Evolutionary conservation across 2,797 vertebrate genomes (phyloP).

Genomic region (Taenioides sp.): DNA sequence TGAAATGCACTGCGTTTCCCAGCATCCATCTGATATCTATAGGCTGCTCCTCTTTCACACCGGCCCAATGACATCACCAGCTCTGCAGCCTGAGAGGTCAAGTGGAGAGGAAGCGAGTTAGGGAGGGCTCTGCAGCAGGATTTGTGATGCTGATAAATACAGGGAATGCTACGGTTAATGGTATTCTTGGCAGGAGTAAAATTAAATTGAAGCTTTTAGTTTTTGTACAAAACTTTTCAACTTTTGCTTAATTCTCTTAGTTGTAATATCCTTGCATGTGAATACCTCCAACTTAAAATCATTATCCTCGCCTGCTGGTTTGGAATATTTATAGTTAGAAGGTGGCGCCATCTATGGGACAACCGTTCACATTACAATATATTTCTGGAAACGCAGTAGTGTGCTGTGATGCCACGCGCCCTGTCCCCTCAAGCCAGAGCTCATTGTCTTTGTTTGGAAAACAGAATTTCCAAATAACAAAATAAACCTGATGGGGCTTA

Average conservation of each 20-base stretch:
- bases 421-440: constrained; percentile 26
- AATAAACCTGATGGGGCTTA: no score
- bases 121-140: constrained; percentile 23
- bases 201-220: neutral
- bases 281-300: constrained; percentile 13
- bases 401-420: constrained; percentile 22
- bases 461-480: no score
- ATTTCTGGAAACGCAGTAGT: constrained; percentile 30
- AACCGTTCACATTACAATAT: constrained; percentile 63
- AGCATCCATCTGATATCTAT: constrained; percentile 71
- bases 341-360: constrained; percentile 73
- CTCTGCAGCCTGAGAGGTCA: constrained; percentile 62
- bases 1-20: constrained; percentile 64
- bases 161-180: neutral
- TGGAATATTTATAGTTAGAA: constrained; percentile 17
- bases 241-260: neutral
- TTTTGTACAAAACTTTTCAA: neutral
- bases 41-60: constrained; percentile 68
- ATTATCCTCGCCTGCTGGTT: constrained; percentile 31
- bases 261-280: neutral
- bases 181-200: neutral
- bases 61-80: constrained; percentile 60
- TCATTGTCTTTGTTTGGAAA: constrained; percentile 22
- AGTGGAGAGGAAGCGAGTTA: constrained; percentile 35
- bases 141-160: constrained; percentile 25